Evolutionary conservation across 2,113 vertebrate genomes (phyloP).

Genomic region (Anhinga rufa): DNA sequence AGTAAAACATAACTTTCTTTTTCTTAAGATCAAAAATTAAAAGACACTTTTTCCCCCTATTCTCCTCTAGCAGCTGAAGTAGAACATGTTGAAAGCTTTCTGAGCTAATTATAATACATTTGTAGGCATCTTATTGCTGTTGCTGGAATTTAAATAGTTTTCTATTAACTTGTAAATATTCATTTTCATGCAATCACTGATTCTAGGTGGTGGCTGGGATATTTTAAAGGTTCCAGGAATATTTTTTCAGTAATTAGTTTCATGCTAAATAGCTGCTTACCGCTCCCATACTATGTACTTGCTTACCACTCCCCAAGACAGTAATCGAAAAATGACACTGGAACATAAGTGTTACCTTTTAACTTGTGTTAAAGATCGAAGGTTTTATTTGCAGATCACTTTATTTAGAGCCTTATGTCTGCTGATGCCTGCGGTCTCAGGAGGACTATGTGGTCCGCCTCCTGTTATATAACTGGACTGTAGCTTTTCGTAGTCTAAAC

Average conservation of each 20-base stretch:
- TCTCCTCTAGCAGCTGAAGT: neutral
- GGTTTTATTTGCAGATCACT: neutral
- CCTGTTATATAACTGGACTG: neutral
- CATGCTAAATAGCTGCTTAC: neutral
- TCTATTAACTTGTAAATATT: neutral
- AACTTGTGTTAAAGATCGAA: neutral
- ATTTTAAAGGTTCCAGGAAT: neutral
- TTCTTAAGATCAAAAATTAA: neutral
- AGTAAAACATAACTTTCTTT: slow-evolving; percentile 26
- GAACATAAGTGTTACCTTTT: neutral
- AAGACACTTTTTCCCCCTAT: neutral
- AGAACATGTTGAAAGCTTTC: neutral
- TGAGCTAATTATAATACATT: neutral
- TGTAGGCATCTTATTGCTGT: neutral
- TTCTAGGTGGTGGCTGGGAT: neutral
- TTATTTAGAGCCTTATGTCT: neutral
- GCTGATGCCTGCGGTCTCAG: neutral
- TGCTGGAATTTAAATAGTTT: neutral
- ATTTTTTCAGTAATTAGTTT: neutral
- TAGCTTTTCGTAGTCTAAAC: neutral
- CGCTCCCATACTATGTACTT: neutral
- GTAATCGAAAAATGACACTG: neutral
- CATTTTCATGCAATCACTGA: neutral
- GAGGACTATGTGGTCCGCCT: neutral
- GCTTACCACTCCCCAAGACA: neutral